phyloP scores from a whole-genome alignment of 2,888 invertebrate species.

The Drosophila histrio region DNA sequence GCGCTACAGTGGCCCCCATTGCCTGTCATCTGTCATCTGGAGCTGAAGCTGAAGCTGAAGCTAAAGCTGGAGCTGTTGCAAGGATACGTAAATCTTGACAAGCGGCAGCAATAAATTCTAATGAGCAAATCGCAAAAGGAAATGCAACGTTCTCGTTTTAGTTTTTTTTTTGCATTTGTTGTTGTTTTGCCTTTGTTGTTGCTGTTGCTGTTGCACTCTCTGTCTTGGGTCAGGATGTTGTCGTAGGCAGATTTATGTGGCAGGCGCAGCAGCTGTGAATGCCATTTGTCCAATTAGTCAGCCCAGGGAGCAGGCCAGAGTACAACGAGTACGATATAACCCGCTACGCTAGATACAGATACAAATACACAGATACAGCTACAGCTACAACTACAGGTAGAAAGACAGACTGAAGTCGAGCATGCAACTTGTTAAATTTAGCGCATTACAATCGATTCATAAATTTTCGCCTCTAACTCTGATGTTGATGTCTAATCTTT shows the following conservation, averaged over 20 bases:
- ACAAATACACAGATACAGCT: background rate
- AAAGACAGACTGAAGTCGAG: background rate
- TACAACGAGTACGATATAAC: background rate
- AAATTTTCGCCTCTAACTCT: conserved; percentile 56
- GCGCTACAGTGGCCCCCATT: conserved; percentile 36
- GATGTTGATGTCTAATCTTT: conserved; percentile 50
- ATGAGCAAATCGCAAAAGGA: conserved; percentile 77
- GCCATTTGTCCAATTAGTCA: conserved; percentile 77
- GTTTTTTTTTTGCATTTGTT: background rate
- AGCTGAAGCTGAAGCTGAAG: conserved; percentile 20
- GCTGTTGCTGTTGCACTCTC: conserved; percentile 1
- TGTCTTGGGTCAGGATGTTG: conserved; percentile 63
- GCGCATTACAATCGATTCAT: conserved; percentile 74
- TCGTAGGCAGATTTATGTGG: conserved; percentile 64
- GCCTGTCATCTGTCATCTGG: conserved; percentile 76
- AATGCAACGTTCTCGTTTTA: conserved; percentile 61
- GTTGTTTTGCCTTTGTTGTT: background rate
- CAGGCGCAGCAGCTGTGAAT: conserved; percentile 73
- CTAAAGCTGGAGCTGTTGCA: conserved; percentile 51
- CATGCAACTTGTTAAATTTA: conserved; percentile 75
- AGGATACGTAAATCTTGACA: conserved; percentile 82
- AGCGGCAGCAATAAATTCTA: conserved; percentile 80
- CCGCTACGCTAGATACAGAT: background rate
- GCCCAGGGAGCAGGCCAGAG: conserved; percentile 27
- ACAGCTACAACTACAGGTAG: background rate